Evolutionary conservation across 2,797 vertebrate genomes (phyloP), one percentile per base, ranked within the genome.

Genomic region (Gouania willdenowi): DNA sequence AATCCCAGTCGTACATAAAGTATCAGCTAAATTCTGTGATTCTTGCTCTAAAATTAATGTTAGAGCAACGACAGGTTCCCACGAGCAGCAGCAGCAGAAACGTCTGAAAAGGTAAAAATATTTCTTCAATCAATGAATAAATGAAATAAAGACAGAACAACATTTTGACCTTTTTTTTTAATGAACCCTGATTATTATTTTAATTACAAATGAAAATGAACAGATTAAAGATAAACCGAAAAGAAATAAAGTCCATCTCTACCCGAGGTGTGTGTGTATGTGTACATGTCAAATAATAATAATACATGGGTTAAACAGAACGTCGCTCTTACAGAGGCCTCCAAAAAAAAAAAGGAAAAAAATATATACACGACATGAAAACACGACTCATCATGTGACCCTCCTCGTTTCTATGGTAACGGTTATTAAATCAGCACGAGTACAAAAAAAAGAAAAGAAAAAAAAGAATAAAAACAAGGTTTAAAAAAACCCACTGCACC

Each of bases 131-230:
- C n/a, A n/a, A n/a, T 13, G 5, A 41, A 38, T 1, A 46, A 12
- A 12, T 10, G 1, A 40, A 65, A 43, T 21, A 32, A 39, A 34
- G 25, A 59, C 21, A 39, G 18, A 40, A 36, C 1, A 6, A 36
- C 5, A 40, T 64, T 80, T 86, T 81, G 68, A 79, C 77, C 43
- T 71, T 89, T 87, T 88, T 30, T 23, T 89, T 91, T 89, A 91
- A 89, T 91, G 78, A 89, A 89, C 87, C 89, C 88, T 89, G 87
- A 90, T 90, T 89, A 90, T 85, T 89, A 76, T 85, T n/a, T 87
- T 86, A 88, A 90, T 90, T 90, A 89, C 89, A 88, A 86, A 83
- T 82, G 79, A 82, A 84, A 82, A 77, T 71, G 70, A 79, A 83
- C 77, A 81, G 67, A 81, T 21, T 82, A 68, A 79, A 77, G 58